These are phyloP conservation scores for Papilio aristodemus DNA, from an alignment of 1,140 invertebrate species.

Conservation along the genomic window DNA sequence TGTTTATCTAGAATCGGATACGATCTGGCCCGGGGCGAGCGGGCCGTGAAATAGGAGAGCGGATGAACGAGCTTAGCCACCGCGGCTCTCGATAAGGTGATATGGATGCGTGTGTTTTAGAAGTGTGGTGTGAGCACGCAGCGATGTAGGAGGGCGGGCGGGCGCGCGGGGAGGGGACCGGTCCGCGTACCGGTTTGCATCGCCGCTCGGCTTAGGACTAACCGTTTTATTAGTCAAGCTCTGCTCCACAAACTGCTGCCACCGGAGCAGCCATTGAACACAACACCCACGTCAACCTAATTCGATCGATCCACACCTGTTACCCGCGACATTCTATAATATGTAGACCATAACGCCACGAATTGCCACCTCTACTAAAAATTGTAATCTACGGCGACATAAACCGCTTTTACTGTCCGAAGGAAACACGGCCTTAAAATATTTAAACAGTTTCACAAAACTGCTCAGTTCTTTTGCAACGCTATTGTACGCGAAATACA, in stretches of 20 bases:
- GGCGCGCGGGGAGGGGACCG: slow-evolving; percentile 55
- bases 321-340: background rate
- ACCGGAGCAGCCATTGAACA: slow-evolving; percentile 50
- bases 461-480: slow-evolving; percentile 28
- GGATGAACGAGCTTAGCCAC: slow-evolving; percentile 66
- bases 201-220: slow-evolving; percentile 67
- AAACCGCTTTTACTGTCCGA: slow-evolving; percentile 3
- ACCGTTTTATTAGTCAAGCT: slow-evolving; percentile 75
- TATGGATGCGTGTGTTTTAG: slow-evolving; percentile 72
- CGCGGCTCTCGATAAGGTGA: slow-evolving; percentile 69
- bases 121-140: slow-evolving; percentile 48
- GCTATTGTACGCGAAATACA: slow-evolving; percentile 29
- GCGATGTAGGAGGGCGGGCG: slow-evolving; percentile 39
- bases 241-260: slow-evolving; percentile 70
- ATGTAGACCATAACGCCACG: background rate
- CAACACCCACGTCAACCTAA: slow-evolving; percentile 48
- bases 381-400: slow-evolving; percentile 13
- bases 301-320: slow-evolving; percentile 2
- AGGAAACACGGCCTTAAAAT: slow-evolving; percentile 1
- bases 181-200: slow-evolving; percentile 74
- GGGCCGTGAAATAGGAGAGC: slow-evolving; percentile 70
- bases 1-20: slow-evolving; percentile 67
- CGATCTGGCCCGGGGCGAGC: slow-evolving; percentile 51
- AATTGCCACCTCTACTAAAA: background rate
- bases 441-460: slow-evolving; percentile 26